Conservation (phyloP, 1,140 invertebrate genomes). For the Yoshiicerus persimilis region DNA sequence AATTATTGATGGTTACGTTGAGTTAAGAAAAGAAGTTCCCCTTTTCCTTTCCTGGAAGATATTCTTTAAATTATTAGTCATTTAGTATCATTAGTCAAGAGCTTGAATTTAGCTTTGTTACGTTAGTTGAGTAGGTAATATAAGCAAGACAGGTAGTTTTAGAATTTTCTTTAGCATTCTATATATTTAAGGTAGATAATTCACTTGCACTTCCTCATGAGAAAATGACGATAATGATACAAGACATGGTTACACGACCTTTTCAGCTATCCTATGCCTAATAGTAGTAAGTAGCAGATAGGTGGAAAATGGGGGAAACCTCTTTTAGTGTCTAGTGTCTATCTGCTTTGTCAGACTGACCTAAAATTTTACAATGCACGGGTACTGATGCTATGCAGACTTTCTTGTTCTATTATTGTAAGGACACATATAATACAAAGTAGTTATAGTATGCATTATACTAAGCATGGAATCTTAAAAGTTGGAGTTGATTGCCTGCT, state of each 20-base stretch:
- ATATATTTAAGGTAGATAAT: too few relatives aligned
- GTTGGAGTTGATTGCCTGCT: background rate
- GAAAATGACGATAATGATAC: background rate
- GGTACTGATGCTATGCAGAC: background rate
- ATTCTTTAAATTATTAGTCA: constrained; percentile 4
- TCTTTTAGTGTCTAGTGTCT: background rate
- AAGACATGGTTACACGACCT: background rate
- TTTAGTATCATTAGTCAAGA: constrained; percentile 7
- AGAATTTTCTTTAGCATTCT: background rate
- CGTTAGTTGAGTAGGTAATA: background rate
- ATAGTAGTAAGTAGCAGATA: background rate
- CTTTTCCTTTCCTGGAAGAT: background rate
- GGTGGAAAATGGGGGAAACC: background rate
- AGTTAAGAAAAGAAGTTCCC: constrained; percentile 7
- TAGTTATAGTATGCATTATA: background rate
- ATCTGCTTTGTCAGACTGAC: background rate
- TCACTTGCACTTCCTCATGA: constrained; percentile 4
- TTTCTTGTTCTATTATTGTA: too few relatives aligned
- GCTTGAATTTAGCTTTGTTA: background rate
- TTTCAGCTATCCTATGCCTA: background rate
- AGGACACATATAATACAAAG: background rate
- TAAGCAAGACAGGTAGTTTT: background rate
- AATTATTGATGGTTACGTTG: constrained; percentile 1
- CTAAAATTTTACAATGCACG: background rate
- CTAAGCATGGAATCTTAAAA: background rate